Evolutionary conservation across 2,888 invertebrate species (phyloP).

Genomic region (Lagria hirta): DNA sequence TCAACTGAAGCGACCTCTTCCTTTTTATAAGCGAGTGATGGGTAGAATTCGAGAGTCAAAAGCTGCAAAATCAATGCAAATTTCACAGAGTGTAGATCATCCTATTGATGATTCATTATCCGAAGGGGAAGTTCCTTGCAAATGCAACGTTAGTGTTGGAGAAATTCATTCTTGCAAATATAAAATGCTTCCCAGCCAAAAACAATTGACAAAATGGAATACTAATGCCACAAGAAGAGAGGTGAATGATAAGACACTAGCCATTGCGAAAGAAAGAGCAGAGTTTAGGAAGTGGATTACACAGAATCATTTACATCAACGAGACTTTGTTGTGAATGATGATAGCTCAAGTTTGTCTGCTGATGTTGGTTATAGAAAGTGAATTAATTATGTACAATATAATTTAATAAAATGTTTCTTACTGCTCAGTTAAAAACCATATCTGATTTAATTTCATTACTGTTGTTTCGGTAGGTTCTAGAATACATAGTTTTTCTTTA

Average conservation of each 20-base stretch:
- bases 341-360: slow-evolving; percentile 27
- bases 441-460: too few relatives aligned
- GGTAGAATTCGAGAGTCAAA: slow-evolving; percentile 5
- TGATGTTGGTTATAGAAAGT: slow-evolving; percentile 7
- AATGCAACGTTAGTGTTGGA: slow-evolving; percentile 42
- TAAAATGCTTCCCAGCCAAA: slow-evolving; percentile 20
- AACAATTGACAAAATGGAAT: slow-evolving; percentile 29
- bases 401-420: too few relatives aligned
- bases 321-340: slow-evolving; percentile 16
- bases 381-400: slow-evolving; percentile 3
- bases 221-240: slow-evolving; percentile 22
- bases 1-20: slow-evolving; percentile 20
- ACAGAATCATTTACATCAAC: slow-evolving; percentile 38
- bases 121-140: slow-evolving; percentile 41
- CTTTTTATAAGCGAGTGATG: slow-evolving; percentile 8
- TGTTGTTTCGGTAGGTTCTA: too few relatives aligned
- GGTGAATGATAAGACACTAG: slow-evolving; percentile 22
- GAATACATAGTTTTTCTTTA: too few relatives aligned
- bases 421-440: too few relatives aligned
- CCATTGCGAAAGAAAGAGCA: slow-evolving; percentile 34
- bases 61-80: slow-evolving; percentile 1
- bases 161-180: slow-evolving; percentile 41
- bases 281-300: slow-evolving; percentile 46
- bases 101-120: slow-evolving; percentile 30
- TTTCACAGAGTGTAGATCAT: slow-evolving; percentile 7